A percentile compares a stretch with the other conserved stretches of the same genome.
phyloP scores from a whole-genome alignment of 2,888 invertebrate genomes.

The Timandra comae region DNA sequence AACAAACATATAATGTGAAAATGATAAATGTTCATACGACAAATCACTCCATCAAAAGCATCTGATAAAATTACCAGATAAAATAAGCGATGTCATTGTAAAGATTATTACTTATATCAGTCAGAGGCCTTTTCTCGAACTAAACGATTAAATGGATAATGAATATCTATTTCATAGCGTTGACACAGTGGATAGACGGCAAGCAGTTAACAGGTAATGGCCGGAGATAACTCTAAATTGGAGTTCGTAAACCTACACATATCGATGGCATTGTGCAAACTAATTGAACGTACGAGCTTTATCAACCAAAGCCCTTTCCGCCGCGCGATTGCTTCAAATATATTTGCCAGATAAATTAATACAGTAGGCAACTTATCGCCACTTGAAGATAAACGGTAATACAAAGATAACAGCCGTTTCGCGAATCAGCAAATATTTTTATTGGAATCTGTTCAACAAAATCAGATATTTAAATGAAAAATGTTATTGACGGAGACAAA shows the following conservation, averaged over 20 bases:
- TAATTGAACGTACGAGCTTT: slow-evolving; percentile 11
- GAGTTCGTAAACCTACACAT: slow-evolving; percentile 7
- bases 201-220: slow-evolving; percentile 13
- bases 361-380: slow-evolving; percentile 9
- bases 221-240: slow-evolving; percentile 10
- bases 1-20: too few species aligned
- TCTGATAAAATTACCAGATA: too few species aligned
- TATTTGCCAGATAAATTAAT: slow-evolving; percentile 9
- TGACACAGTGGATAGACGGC: slow-evolving; percentile 4
- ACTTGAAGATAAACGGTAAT: slow-evolving; percentile 14
- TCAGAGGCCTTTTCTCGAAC: too few species aligned
- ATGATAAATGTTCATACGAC: too few species aligned
- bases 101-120: too few species aligned
- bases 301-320: slow-evolving; percentile 7
- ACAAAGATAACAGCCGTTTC: slow-evolving; percentile 7
- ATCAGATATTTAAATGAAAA: too few species aligned
- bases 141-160: too few species aligned
- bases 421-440: background rate
- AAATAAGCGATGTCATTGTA: too few species aligned
- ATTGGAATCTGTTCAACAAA: too few species aligned
- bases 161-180: background rate
- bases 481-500: too few species aligned
- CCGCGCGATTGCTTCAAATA: slow-evolving; percentile 10
- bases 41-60: too few species aligned
- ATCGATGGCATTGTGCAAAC: slow-evolving; percentile 7